These are phyloP conservation scores for Spisula subtruncata DNA, from an alignment of 2,888 invertebrate genomes.

Conservation along the genomic window DNA sequence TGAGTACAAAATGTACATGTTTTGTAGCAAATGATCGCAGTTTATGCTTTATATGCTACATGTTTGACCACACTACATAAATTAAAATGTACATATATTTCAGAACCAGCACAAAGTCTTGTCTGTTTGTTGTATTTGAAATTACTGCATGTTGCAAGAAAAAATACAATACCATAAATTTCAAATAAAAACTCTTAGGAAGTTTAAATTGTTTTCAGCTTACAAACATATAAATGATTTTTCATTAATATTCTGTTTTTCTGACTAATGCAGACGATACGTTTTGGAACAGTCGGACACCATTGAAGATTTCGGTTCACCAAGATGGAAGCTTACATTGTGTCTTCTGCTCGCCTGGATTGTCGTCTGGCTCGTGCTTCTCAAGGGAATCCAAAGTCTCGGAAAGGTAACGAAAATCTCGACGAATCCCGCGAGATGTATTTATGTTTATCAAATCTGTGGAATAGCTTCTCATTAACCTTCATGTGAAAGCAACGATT, in stretches of 20 bases:
- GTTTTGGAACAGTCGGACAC: slow-evolving; percentile 85
- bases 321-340: slow-evolving; percentile 84
- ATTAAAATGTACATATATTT: no score
- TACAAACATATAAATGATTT: no score
- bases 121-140: no score
- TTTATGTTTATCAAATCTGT: not conserved
- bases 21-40: no score
- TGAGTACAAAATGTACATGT: no score
- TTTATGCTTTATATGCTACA: no score
- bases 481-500: not conserved
- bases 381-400: slow-evolving; percentile 87
- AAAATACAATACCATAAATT: not conserved
- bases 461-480: not conserved
- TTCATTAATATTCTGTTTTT: not conserved
- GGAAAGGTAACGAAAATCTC: slow-evolving; percentile 83
- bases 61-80: no score
- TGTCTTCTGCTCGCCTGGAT: slow-evolving; percentile 86
- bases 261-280: slow-evolving; percentile 78
- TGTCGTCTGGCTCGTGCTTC: slow-evolving; percentile 84
- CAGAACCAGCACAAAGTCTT: no score
- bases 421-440: not conserved
- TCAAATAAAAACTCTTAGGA: not conserved
- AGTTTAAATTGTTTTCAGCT: no score
- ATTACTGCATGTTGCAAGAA: no score
- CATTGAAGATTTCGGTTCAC: slow-evolving; percentile 85